Base-by-base conservation (phyloP, 2,113 vertebrate species). In the Solea senegalensis region DNA sequence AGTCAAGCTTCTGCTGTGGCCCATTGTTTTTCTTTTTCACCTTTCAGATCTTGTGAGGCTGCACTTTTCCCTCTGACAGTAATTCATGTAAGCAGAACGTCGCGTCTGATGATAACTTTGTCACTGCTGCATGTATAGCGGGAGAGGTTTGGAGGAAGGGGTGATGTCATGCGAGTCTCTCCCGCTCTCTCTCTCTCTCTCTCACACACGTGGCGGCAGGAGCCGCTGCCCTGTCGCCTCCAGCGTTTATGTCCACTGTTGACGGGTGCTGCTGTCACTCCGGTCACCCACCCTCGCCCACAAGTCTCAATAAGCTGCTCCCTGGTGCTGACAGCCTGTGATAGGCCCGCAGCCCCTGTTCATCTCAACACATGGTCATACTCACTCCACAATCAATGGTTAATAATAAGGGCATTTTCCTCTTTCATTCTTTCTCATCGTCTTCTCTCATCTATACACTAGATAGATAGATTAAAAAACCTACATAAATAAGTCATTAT, bases 221-320 rank as follows among this genome's bases (percentile, higher is more conserved):
- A 67, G 65, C 49, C 41, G 59, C 59, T 65, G 76, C 50, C 70
- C 52, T 80, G 90, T 81, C 81, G 21, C 81, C 81, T 86, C 80
- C 51, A 44, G 81, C 74, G 77, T 27, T 46, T 50, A 46, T 27
- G 10, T 71, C 64, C 40, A 63, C 53, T 21, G 41, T 9, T 77
- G 80, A 89, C 16, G 44, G 58, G 76, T 48, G 9, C 55, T 9
- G 26, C 83, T 82, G 86, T 86, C 89, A 82, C 71, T 81, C 67
- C 41, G 40, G 68, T 82, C 71, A 8, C 77, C 72, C 14, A 3
- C 12, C 9, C n/a, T n/a, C n/a, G n/a, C n/a, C 21, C 21, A 21
- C 12, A 0, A 12, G 51, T 74, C 75, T 66, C 6, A 2, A 76
- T 59, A 62, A 69, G 60, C 69, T 9, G 78, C 62, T 72, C 45